Percentiles rank a stretch among this genome's conserved stretches.
Conservation (phyloP, 2,113 vertebrate genomes). For the Nothoprocta pentlandii region DNA sequence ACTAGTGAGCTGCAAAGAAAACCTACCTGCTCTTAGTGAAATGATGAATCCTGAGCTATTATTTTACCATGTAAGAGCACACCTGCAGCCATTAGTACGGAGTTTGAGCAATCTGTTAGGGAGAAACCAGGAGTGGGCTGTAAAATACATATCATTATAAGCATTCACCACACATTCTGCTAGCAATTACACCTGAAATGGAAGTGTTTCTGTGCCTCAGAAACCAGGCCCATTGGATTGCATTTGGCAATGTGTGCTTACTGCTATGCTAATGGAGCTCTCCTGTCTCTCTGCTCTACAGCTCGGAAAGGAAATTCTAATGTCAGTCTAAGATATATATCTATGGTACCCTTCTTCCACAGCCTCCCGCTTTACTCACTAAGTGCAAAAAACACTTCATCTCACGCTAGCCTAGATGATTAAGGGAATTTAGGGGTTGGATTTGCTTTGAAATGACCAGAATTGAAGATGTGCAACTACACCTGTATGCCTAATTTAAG, state of each 20-base stretch:
- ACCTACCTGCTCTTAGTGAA: not conserved
- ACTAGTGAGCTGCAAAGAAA: not conserved
- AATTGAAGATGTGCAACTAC: fast-evolving
- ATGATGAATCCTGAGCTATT: not conserved
- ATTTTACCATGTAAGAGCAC: not conserved
- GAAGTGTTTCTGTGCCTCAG: not conserved
- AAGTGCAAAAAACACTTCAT: not conserved
- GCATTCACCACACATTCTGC: not conserved
- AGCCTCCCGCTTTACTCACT: not conserved
- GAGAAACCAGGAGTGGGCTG: not conserved
- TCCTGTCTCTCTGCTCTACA: not conserved
- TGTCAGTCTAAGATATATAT: not conserved
- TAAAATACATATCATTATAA: not conserved
- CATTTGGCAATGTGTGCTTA: fast-evolving
- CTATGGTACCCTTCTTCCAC: not conserved
- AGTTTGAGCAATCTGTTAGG: not conserved
- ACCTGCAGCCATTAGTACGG: not conserved
- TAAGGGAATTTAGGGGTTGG: not conserved
- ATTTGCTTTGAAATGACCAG: not conserved
- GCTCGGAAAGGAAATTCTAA: not conserved
- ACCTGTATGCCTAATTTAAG: not conserved
- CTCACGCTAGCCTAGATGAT: not conserved
- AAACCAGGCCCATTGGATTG: not conserved
- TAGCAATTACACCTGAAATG: not conserved
- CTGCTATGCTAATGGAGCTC: fast-evolving